Conservation (phyloP, 1,140 invertebrate species). For the Teleopsis dalmanni region DNA sequence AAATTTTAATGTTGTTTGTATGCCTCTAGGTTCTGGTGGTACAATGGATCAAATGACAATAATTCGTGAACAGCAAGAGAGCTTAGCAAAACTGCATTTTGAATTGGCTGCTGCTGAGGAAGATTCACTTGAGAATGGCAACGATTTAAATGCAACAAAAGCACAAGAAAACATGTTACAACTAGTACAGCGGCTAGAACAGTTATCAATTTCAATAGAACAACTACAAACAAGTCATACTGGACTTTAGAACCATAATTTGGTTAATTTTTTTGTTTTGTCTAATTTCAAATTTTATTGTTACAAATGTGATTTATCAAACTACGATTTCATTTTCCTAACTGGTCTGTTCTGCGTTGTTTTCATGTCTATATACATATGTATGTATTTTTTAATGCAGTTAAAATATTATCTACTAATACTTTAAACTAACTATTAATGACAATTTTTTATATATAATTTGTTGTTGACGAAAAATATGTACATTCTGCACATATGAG, state of each 20-base stretch:
- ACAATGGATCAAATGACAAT: slow-evolving; percentile 96
- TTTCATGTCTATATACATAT: no score
- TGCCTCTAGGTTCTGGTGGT: slow-evolving; percentile 77
- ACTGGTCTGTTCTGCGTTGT: no score
- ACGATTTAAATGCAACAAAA: slow-evolving; percentile 46
- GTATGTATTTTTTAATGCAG: no score
- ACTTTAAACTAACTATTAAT: no score
- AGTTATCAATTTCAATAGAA: slow-evolving; percentile 76
- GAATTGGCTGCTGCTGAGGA: slow-evolving; percentile 63
- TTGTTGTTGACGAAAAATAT: no score
- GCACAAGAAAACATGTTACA: slow-evolving; percentile 70
- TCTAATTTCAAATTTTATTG: no score
- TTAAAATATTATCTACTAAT: no score
- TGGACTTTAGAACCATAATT: slow-evolving; percentile 42
- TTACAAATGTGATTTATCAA: no score
- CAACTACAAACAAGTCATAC: slow-evolving; percentile 61
- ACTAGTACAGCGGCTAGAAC: slow-evolving; percentile 71
- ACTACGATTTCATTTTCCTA: no score
- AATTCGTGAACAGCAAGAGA: slow-evolving; percentile 90
- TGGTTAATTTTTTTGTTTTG: no score
- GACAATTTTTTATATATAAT: no score
- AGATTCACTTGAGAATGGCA: slow-evolving; percentile 52
- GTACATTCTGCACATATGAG: no score
- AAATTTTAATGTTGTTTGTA: not conserved
- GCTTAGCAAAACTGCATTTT: slow-evolving; percentile 84